Conservation (phyloP, 2,888 invertebrate genomes). For the Zonitis immaculata region DNA sequence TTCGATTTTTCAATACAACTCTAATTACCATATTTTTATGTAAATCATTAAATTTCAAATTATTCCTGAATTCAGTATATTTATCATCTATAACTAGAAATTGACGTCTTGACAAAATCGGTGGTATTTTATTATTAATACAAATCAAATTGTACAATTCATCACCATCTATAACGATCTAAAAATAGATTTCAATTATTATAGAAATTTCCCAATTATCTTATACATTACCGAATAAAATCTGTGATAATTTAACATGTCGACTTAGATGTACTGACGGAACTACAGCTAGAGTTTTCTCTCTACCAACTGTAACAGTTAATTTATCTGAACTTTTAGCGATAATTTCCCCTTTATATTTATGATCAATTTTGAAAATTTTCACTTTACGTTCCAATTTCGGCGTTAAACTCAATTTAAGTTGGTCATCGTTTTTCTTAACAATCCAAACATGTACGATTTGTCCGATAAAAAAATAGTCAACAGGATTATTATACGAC, state of each 20-base stretch:
- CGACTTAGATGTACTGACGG: conserved; percentile 45
- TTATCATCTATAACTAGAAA: conserved; percentile 20
- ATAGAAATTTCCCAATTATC: neutral
- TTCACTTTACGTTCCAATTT: neutral
- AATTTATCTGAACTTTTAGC: neutral
- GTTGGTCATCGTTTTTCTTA: neutral
- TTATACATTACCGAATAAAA: conserved; percentile 33
- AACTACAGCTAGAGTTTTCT: conserved; percentile 40
- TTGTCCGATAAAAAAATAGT: conserved; percentile 58
- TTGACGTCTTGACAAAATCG: conserved; percentile 38
- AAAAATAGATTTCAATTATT: conserved; percentile 2
- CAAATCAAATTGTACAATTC: conserved; percentile 37
- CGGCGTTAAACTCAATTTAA: neutral
- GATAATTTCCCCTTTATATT: neutral
- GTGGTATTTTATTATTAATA: conserved; percentile 23
- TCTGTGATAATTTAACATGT: conserved; percentile 39
- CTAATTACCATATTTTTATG: conserved; percentile 31
- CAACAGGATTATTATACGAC: conserved; percentile 36
- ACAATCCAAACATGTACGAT: conserved; percentile 49
- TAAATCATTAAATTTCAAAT: conserved; percentile 28
- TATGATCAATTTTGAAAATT: neutral
- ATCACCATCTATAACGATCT: conserved; percentile 31
- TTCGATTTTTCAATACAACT: conserved; percentile 32
- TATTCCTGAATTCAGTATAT: conserved; percentile 21
- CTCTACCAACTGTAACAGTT: conserved; percentile 1